Base-by-base conservation (phyloP, 2,113 vertebrate genomes). In the Triplophysa siluroides region DNA sequence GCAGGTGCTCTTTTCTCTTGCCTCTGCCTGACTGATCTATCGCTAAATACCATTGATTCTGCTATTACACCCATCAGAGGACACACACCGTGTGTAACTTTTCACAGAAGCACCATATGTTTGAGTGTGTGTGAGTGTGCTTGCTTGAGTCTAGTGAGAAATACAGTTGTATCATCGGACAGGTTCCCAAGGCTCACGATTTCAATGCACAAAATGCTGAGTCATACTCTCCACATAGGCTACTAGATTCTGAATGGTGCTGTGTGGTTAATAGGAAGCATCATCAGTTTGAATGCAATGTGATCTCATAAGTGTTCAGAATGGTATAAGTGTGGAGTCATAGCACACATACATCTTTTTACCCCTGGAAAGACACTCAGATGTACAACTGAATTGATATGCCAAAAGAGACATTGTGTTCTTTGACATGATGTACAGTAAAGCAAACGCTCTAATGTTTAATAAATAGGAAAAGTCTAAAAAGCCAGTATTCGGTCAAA, bases 1-100 rank as follows among this genome's bases (percentile, higher is more conserved):
- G 69, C 74, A 84, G 83, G 83, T 84, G 83, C 75, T 73, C 83
- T 69, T 78, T 84, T 84, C 74, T 84, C 64, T 56, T 66, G 66
- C 23, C 75, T 64, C 26, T 74, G 79, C 79, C 45, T 69, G 68
- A 68, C 83, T 84, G 63, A 78, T 76, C 58, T 16, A 60, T n/a
- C 61, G 45, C 63, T 84, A 76, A 81, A 84, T 84, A 63, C 83
- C 83, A 67, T 76, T 84, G 69, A 84, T 84, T 81, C 75, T 78
- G 69, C 38, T 68, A 76, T 65, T 73, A 29, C 82, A 63, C 65
- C 58, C 24, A 16, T 12, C 24, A 7, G 38, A 14, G 43, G 33
- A 76, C 14, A 16, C 65, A 13, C 50, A 67, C 41, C 0, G 45
- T 16, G 19, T 19, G 23, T 62, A n/a, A 33, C 12, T 13, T 54